phyloP scores from a whole-genome alignment of 2,888 invertebrate genomes.

The Ferrisia virgata region DNA sequence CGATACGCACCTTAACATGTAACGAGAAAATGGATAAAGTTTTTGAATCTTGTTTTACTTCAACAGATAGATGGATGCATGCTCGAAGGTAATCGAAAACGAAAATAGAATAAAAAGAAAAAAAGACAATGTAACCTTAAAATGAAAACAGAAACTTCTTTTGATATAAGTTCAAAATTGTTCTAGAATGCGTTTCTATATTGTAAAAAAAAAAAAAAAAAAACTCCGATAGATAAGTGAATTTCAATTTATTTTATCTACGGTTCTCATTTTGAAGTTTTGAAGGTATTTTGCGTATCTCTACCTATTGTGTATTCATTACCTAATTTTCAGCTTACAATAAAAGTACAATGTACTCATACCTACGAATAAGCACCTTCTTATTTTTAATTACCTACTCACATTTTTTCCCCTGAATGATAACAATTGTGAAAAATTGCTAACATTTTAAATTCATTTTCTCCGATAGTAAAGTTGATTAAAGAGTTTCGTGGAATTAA shows the following conservation, averaged over 20 bases:
- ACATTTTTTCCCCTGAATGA: too few species aligned
- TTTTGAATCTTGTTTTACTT: not conserved
- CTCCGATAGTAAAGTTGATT: too few species aligned
- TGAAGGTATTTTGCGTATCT: too few species aligned
- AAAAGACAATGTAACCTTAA: not conserved
- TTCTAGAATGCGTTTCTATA: not conserved
- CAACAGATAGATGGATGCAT: not conserved
- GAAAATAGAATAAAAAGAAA: not conserved
- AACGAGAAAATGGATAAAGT: not conserved
- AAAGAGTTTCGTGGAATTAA: too few species aligned
- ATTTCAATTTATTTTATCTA: not conserved
- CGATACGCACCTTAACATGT: not conserved
- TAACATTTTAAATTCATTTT: too few species aligned
- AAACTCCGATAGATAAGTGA: not conserved
- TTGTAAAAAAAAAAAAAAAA: not conserved
- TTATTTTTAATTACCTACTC: too few species aligned
- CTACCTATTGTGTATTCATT: too few species aligned
- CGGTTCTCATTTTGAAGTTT: not conserved
- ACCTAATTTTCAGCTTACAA: too few species aligned
- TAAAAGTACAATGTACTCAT: too few species aligned
- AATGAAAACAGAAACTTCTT: not conserved
- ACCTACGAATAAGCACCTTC: too few species aligned
- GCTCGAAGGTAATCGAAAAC: not conserved
- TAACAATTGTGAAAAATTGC: too few species aligned
- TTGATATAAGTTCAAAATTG: not conserved